phyloP scores from a whole-genome alignment of 2,113 vertebrate species.

The Ranitomeya imitator region DNA sequence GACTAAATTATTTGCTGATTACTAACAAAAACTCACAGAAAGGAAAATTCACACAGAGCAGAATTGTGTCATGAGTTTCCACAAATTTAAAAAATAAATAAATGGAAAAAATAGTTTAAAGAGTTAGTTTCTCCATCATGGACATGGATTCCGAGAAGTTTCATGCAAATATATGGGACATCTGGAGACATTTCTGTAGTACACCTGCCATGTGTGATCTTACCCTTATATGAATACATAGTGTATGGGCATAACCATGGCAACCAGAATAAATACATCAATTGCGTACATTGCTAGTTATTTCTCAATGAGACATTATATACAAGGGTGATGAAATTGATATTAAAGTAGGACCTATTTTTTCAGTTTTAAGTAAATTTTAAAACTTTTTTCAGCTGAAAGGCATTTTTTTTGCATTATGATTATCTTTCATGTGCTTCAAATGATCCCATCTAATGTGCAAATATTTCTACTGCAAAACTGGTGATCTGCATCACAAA shows the following conservation, averaged over 20 bases:
- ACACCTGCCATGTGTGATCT: background rate
- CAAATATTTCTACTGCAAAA: too few species aligned
- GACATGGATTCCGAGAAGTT: too few species aligned
- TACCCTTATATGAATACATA: background rate
- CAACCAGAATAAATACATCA: background rate
- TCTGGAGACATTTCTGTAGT: background rate
- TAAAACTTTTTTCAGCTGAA: background rate
- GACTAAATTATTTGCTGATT: too few species aligned
- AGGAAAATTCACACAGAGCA: too few species aligned
- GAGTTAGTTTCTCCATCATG: too few species aligned
- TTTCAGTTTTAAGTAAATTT: background rate
- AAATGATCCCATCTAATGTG: too few species aligned
- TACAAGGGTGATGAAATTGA: background rate
- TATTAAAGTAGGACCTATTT: background rate
- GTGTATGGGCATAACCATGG: background rate
- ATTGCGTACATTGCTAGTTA: background rate
- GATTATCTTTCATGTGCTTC: too few species aligned
- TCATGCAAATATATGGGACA: background rate
- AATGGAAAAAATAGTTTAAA: too few species aligned
- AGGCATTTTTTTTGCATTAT: background rate
- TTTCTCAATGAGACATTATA: background rate
- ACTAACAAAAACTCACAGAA: too few species aligned
- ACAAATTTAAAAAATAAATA: too few species aligned
- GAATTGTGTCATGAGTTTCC: too few species aligned
- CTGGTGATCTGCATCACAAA: too few species aligned